These are phyloP conservation scores for Coregonus sp. DNA, from an alignment of 2,797 vertebrate species.

Conservation along the genomic window DNA sequence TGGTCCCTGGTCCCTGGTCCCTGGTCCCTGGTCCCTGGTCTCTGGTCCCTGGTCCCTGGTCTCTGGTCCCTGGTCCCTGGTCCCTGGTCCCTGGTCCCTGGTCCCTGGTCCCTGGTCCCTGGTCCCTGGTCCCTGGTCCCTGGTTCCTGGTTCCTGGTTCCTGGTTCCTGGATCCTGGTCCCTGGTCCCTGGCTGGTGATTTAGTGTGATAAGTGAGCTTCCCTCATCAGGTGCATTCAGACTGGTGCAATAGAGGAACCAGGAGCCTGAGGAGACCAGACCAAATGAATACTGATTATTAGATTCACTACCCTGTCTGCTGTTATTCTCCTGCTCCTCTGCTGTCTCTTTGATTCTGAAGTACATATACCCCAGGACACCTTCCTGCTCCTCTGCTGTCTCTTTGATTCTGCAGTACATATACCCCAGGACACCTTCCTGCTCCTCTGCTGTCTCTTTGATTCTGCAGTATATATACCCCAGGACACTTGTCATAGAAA, in stretches of 20 bases:
- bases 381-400: neutral
- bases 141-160: neutral
- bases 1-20: neutral
- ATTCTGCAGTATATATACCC: constrained; percentile 18
- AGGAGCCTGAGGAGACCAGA: constrained; percentile 24
- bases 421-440: neutral
- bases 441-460: constrained; percentile 13
- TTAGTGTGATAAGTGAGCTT: constrained; percentile 19
- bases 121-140: neutral
- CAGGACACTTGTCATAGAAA: neutral
- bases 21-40: too few relatives aligned
- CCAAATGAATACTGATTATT: constrained; percentile 61
- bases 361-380: neutral
- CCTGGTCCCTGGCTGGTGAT: constrained; percentile 56
- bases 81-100: too few relatives aligned
- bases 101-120: neutral
- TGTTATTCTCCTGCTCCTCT: constrained; percentile 19
- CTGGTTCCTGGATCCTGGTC: too few relatives aligned
- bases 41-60: too few relatives aligned
- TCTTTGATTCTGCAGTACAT: constrained; percentile 34
- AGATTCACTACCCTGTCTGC: constrained; percentile 37
- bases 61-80: too few relatives aligned
- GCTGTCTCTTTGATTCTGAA: constrained; percentile 41
- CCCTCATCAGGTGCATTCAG: constrained; percentile 46
- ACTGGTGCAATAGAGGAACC: constrained; percentile 31